Evolutionary conservation across 2,888 invertebrate species (phyloP).

Genomic region (Eurytoma adleriae): DNA sequence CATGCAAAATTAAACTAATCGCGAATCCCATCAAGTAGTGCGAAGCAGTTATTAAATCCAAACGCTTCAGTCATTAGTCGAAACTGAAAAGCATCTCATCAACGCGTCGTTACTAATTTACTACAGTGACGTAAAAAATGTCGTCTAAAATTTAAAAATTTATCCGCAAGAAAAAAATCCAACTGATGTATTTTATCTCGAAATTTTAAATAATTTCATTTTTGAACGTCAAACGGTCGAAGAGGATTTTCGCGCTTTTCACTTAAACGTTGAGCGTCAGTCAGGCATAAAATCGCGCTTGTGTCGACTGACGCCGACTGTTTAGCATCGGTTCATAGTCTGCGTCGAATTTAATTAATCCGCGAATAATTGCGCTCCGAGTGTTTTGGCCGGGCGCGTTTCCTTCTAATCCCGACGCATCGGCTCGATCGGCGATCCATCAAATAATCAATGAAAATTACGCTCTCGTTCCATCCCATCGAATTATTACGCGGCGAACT

Average conservation of each 20-base stretch:
- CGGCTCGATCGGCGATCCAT: slow-evolving; percentile 72
- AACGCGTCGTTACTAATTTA: neutral
- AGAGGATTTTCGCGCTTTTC: too few relatives aligned
- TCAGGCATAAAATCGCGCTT: neutral
- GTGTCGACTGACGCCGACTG: neutral
- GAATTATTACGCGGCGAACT: neutral
- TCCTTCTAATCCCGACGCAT: slow-evolving; percentile 52
- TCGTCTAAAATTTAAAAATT: too few relatives aligned
- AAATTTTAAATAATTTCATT: too few relatives aligned
- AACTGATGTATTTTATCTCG: too few relatives aligned
- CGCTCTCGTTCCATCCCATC: slow-evolving; percentile 51
- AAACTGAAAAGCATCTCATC: slow-evolving; percentile 39
- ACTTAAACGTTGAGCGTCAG: too few relatives aligned
- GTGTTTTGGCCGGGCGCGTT: slow-evolving; percentile 64
- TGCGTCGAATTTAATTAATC: slow-evolving; percentile 71
- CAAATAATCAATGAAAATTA: slow-evolving; percentile 75
- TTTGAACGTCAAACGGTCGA: too few relatives aligned
- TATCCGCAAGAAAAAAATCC: too few relatives aligned
- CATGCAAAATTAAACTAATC: slow-evolving; percentile 50
- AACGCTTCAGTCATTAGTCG: slow-evolving; percentile 35
- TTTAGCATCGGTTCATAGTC: slow-evolving; percentile 53
- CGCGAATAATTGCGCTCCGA: slow-evolving; percentile 66
- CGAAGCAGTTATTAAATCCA: slow-evolving; percentile 42
- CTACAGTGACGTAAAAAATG: neutral
- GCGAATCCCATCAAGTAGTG: slow-evolving; percentile 29